Conservation (phyloP, 2,888 invertebrate species). For the Anthophora plumipes region DNA sequence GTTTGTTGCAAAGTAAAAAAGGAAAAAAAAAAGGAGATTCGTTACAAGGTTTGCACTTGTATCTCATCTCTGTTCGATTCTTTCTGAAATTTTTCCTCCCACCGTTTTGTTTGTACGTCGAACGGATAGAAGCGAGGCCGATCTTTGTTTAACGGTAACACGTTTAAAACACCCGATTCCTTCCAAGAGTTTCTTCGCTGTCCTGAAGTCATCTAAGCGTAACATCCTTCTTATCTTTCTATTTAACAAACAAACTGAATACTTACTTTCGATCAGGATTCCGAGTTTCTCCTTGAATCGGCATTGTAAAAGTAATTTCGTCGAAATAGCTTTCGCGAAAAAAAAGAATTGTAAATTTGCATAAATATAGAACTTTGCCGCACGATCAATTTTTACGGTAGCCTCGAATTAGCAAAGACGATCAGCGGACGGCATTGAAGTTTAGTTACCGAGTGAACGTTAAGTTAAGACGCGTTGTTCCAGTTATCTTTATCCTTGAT, state of each 20-base stretch:
- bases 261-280: no score
- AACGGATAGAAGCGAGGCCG: slow-evolving; percentile 3
- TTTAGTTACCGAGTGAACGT: slow-evolving; percentile 35
- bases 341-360: no score
- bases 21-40: slow-evolving; percentile 63
- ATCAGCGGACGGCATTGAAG: slow-evolving; percentile 36
- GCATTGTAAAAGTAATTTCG: not conserved
- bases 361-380: no score
- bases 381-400: no score
- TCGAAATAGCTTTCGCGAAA: not conserved
- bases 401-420: slow-evolving; percentile 1
- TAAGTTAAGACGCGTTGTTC: slow-evolving; percentile 20
- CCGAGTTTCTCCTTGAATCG: not conserved
- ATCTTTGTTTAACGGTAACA: not conserved
- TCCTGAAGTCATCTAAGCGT: no score
- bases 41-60: slow-evolving; percentile 73
- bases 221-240: no score
- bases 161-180: no score
- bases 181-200: no score
- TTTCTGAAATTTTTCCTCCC: slow-evolving; percentile 19
- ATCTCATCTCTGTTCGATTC: slow-evolving; percentile 1
- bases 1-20: not conserved
- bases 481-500: slow-evolving; percentile 33
- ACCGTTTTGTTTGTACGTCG: not conserved
- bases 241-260: no score